Evolutionary conservation across 2,113 vertebrate species (phyloP).

Genomic region (Circaetus gallicus): DNA sequence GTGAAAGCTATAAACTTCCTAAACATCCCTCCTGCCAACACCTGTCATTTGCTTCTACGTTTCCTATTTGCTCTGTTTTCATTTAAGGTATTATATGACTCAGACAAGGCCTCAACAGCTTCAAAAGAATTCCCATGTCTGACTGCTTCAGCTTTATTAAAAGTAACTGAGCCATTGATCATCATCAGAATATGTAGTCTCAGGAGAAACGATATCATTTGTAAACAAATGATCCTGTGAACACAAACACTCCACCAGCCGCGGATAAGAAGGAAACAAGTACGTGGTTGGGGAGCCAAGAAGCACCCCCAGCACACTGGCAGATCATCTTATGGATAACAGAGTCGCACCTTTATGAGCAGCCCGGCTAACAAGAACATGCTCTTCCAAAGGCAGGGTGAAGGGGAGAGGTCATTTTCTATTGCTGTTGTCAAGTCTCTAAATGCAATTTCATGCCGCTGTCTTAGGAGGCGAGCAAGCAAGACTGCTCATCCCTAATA

Average conservation of each 20-base stretch:
- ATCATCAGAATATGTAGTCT: slow-evolving; percentile 16
- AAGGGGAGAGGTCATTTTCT: not conserved
- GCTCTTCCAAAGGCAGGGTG: not conserved
- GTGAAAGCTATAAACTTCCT: slow-evolving; percentile 20
- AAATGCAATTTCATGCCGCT: slow-evolving; percentile 26
- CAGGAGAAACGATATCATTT: slow-evolving; percentile 8
- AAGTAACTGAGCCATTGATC: slow-evolving; percentile 62
- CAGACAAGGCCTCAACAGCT: slow-evolving; percentile 33
- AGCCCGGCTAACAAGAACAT: not conserved
- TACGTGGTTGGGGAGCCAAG: fast-evolving
- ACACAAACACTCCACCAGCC: not conserved
- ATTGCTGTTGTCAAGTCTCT: not conserved
- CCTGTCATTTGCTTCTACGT: slow-evolving; percentile 21
- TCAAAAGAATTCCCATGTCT: slow-evolving; percentile 48
- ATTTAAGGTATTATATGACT: slow-evolving; percentile 46
- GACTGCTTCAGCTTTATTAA: slow-evolving; percentile 52
- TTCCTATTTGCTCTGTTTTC: slow-evolving; percentile 54
- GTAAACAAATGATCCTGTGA: slow-evolving; percentile 47
- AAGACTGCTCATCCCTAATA: not conserved
- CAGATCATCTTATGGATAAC: not conserved
- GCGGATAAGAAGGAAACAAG: not conserved
- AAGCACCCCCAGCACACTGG: not conserved
- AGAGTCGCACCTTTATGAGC: not conserved
- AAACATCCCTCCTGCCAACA: slow-evolving; percentile 34
- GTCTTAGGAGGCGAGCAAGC: not conserved